phyloP scores from a whole-genome alignment of 2,113 vertebrate species.

The Pygathrix nemaeus region DNA sequence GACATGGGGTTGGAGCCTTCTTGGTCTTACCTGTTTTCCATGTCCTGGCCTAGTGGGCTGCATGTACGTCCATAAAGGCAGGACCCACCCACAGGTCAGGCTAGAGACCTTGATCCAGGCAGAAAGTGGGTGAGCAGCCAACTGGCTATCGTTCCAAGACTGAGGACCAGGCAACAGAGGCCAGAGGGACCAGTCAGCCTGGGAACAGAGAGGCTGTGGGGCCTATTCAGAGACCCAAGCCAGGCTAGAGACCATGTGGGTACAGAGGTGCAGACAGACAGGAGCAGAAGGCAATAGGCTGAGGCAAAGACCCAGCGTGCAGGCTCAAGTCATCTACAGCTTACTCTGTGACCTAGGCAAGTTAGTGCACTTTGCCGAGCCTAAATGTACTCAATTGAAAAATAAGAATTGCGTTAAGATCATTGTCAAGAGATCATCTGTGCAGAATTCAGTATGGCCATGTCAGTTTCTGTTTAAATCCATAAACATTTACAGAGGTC shows the following conservation, averaged over 20 bases:
- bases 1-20: neutral
- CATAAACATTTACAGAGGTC: slow-evolving; percentile 7
- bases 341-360: neutral
- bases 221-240: neutral
- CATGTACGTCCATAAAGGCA: neutral
- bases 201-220: neutral
- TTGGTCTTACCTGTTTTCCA: neutral
- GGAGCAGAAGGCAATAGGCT: neutral
- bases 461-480: neutral
- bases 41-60: neutral
- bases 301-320: neutral
- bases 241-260: neutral
- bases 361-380: neutral
- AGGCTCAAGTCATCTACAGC: neutral
- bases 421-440: neutral
- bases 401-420: neutral
- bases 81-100: neutral
- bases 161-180: neutral
- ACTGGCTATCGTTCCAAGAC: neutral
- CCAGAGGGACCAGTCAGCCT: neutral
- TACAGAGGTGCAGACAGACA: neutral
- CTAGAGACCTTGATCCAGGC: neutral
- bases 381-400: slow-evolving; percentile 11
- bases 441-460: neutral
- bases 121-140: neutral